phyloP scores from a whole-genome alignment of 1,140 invertebrate species.

The Caenorhabditis remanei region DNA sequence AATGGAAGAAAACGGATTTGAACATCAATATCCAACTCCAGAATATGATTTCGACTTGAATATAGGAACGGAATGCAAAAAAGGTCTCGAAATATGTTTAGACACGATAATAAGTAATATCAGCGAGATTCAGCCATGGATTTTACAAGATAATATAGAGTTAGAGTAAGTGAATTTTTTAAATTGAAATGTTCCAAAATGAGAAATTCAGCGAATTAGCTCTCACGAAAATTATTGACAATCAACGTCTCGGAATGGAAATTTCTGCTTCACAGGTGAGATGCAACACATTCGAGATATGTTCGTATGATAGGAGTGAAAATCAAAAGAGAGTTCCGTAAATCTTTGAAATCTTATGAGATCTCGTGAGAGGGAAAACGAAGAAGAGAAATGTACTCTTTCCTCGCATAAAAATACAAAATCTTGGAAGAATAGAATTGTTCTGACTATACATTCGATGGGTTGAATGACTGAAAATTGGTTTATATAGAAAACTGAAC shows the following conservation, averaged over 20 bases:
- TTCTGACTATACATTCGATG: too few relatives aligned
- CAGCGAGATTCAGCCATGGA: constrained; percentile 15
- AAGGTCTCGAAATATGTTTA: constrained; percentile 28
- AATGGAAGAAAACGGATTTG: constrained; percentile 32
- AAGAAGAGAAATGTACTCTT: too few relatives aligned
- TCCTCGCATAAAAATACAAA: too few relatives aligned
- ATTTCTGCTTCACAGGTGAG: constrained; percentile 17
- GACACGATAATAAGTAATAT: constrained; percentile 8
- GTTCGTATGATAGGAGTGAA: background rate
- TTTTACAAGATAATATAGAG: constrained; percentile 36
- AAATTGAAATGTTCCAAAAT: background rate
- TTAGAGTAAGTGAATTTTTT: background rate
- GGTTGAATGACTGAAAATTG: too few relatives aligned
- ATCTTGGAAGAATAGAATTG: too few relatives aligned
- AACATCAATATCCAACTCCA: constrained; percentile 29
- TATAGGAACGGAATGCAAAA: constrained; percentile 18
- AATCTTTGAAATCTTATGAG: too few relatives aligned
- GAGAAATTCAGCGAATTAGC: background rate
- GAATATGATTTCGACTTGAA: constrained; percentile 42
- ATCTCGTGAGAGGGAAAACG: too few relatives aligned
- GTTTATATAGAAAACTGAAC: too few relatives aligned
- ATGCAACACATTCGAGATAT: background rate
- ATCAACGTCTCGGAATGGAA: constrained; percentile 42
- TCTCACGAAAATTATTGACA: constrained; percentile 10
- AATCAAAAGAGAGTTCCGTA: too few relatives aligned